These are phyloP conservation scores for Halyomorpha halys DNA, from an alignment of 1,140 invertebrate species.

Conservation along the genomic window DNA sequence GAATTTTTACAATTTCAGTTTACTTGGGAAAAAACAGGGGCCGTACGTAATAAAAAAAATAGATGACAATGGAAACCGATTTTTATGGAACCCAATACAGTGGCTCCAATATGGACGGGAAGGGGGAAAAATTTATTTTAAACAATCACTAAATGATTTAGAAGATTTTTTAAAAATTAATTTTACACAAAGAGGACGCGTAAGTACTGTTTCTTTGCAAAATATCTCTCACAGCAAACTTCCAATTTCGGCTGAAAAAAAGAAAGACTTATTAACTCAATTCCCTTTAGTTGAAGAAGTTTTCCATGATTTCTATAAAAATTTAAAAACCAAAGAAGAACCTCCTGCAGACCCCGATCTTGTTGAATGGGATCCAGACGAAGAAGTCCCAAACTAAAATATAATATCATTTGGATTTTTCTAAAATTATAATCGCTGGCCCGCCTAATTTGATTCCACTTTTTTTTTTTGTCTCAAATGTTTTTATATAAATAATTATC, in stretches of 20 bases:
- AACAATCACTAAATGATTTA: no score
- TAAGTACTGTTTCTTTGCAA: not conserved
- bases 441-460: no score
- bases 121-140: not conserved
- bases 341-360: not conserved
- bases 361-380: no score
- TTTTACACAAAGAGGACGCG: not conserved
- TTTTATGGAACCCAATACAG: slow-evolving; percentile 1
- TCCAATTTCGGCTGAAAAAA: no score
- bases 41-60: not conserved
- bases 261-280: slow-evolving; percentile 48
- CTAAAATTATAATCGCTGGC: not conserved
- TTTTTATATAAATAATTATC: no score
- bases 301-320: slow-evolving; percentile 62
- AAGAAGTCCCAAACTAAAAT: not conserved
- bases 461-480: no score
- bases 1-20: no score
- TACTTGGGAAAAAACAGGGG: no score
- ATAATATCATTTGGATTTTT: not conserved
- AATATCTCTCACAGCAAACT: not conserved
- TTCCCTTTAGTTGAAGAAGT: slow-evolving; percentile 86
- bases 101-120: not conserved
- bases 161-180: not conserved
- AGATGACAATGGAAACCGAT: not conserved
- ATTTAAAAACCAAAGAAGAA: not conserved